phyloP scores from a whole-genome alignment of 37 sponge, comb jelly and placozoan species.

The Crambe crambe region DNA sequence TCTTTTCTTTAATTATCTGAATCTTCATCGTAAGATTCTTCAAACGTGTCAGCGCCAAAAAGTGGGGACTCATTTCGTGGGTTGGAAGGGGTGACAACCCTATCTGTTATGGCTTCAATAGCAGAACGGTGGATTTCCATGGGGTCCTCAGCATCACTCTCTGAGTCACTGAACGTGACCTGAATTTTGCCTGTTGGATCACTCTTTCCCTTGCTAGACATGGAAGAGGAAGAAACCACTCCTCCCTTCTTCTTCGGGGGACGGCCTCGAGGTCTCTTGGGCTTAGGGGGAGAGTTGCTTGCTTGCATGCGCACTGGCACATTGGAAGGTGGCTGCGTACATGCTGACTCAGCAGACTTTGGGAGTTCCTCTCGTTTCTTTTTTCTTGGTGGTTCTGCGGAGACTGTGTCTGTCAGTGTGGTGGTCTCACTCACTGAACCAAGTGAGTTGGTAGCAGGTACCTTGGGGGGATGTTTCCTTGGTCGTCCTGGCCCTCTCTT shows the following conservation, averaged over 20 bases:
- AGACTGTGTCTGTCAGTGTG: not conserved
- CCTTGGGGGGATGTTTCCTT: not conserved
- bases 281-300: too few species aligned
- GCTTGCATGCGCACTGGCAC: too few species aligned
- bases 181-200: not conserved
- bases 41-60: not conserved
- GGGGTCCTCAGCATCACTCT: slow-evolving; percentile 3
- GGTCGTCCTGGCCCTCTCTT: slow-evolving; percentile 41
- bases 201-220: not conserved
- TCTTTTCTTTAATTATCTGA: slow-evolving; percentile 1
- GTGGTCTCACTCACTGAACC: not conserved
- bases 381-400: not conserved
- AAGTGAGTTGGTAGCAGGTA: not conserved
- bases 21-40: slow-evolving; percentile 24
- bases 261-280: too few species aligned
- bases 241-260: not conserved
- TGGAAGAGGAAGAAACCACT: not conserved
- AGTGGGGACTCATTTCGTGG: slow-evolving; percentile 13
- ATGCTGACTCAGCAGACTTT: too few species aligned
- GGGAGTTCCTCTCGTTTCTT: not conserved
- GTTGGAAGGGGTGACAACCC: not conserved
- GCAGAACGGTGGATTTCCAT: not conserved
- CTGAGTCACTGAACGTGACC: slow-evolving; percentile 28
- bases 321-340: too few species aligned
- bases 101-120: not conserved